phyloP scores from a whole-genome alignment of 1,140 invertebrate genomes.

The Ceratina japonica region DNA sequence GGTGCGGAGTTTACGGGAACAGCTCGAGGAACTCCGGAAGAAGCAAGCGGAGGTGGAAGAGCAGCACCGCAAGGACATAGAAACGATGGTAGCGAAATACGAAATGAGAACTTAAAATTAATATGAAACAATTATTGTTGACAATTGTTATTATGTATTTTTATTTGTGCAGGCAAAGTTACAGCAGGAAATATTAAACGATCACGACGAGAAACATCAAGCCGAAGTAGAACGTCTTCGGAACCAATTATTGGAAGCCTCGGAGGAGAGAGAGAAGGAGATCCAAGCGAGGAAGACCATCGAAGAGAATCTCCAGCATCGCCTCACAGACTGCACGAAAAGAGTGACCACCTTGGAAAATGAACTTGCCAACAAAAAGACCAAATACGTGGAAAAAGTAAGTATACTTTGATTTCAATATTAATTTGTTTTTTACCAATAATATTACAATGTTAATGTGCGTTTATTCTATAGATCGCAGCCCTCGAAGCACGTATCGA shows the following conservation, averaged over 20 bases:
- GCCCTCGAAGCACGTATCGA: constrained; percentile 27
- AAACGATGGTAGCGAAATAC: constrained; percentile 66
- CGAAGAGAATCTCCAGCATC: constrained; percentile 51
- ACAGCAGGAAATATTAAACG: constrained; percentile 66
- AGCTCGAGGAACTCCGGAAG: constrained; percentile 48
- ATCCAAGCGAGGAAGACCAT: constrained; percentile 32
- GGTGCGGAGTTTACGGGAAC: constrained; percentile 52
- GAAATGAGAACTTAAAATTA: not conserved
- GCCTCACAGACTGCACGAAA: constrained; percentile 28
- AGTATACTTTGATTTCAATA: not conserved
- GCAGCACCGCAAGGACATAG: constrained; percentile 68
- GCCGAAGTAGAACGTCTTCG: constrained; percentile 61
- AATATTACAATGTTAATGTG: constrained; percentile 10
- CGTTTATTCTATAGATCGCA: constrained; percentile 41
- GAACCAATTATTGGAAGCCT: constrained; percentile 58
- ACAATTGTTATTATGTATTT: constrained; percentile 26
- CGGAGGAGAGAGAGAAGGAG: constrained; percentile 61
- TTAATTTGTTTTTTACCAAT: not conserved
- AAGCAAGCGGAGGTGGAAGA: constrained; percentile 60
- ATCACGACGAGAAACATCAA: constrained; percentile 62
- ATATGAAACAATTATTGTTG: not conserved
- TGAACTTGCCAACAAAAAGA: constrained; percentile 44
- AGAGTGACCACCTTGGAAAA: constrained; percentile 52
- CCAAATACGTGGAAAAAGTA: constrained; percentile 42
- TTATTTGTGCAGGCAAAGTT: constrained; percentile 60